Evolutionary conservation across 2,113 vertebrate species (phyloP), one percentile per base, ranked within the genome.

Genomic region (Nematolebias whitei): DNA sequence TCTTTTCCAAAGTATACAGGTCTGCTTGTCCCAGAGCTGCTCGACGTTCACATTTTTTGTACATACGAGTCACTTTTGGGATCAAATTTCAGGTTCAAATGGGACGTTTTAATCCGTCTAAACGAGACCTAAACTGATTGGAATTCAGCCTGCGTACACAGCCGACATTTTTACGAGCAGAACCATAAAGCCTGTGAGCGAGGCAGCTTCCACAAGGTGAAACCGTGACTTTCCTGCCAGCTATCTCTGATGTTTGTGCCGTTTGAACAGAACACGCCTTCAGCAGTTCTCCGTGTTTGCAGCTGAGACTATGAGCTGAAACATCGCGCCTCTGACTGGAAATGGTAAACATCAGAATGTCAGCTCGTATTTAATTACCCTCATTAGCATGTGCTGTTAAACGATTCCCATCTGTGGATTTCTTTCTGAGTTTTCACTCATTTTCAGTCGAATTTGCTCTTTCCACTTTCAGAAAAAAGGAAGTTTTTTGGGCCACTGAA

Each of bases 301-400:
- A 0, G n/a, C 67, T 8, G 29, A 57, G 45, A 56, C 48, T 38
- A 26, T 57, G 40, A 26, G 44, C 52, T 1, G 53, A 38, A 38
- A 51, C 40, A 44, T 26, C 55, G 39, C 14, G 24, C 41, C 1
- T 50, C 41, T 32, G 20, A 24, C 54, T 35, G 29, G 39, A 53
- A 18, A 12, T 12, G 39, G 38, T 56, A 69, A 79, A 51, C 39
- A 64, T 16, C 14, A 11, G 29, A 38, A 62, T 57, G 47, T 62
- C 44, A 49, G 24, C 57, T 69, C 26, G 49, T 81, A 44, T 74
- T 65, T 69, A 66, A 74, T 62, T 43, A 22, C 20, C 35, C 24
- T 43, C 44, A 40, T 63, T 52, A 71, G 20, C 35, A n/a, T 14
- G 5, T 61, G 26, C 51, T 57, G 12, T 13, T 35, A 18, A 32